Percentiles rank a stretch among this genome's conserved stretches.
phyloP scores from a whole-genome alignment of 2,888 invertebrate species.

The Rapana venosa region DNA sequence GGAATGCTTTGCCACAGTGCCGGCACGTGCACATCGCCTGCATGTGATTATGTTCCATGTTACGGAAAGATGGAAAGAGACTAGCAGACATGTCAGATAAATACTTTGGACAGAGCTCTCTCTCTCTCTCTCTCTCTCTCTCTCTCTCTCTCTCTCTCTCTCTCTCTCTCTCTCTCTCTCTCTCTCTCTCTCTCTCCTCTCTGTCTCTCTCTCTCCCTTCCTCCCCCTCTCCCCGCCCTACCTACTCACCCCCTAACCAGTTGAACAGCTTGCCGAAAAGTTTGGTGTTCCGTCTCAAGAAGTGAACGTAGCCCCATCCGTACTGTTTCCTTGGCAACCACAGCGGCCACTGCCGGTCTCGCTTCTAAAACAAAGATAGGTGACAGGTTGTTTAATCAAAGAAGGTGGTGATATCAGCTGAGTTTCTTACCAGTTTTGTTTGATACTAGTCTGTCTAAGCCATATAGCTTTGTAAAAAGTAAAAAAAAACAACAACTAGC shows the following conservation, averaged over 20 bases:
- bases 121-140: slow-evolving; percentile 8
- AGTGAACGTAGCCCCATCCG: slow-evolving; percentile 80
- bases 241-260: slow-evolving; percentile 65
- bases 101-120: no score
- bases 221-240: no score
- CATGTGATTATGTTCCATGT: no score
- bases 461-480: no score
- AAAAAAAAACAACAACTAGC: no score
- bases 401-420: no score
- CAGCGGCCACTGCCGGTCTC: slow-evolving; percentile 80
- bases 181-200: slow-evolving; percentile 4
- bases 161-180: slow-evolving; percentile 25
- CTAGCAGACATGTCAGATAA: no score
- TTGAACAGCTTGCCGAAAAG: slow-evolving; percentile 71
- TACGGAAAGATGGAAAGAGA: no score
- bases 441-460: no score
- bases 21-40: slow-evolving; percentile 81
- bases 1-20: slow-evolving; percentile 80
- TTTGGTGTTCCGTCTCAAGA: slow-evolving; percentile 69
- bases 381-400: neutral
- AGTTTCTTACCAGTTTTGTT: no score
- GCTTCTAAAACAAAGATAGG: slow-evolving; percentile 74
- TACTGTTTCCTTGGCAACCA: slow-evolving; percentile 82
- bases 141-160: slow-evolving; percentile 21
- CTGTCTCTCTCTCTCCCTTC: neutral